These are phyloP conservation scores for Eupleurogrammus muticus DNA, from an alignment of 2,797 vertebrate species.

Conservation along the genomic window DNA sequence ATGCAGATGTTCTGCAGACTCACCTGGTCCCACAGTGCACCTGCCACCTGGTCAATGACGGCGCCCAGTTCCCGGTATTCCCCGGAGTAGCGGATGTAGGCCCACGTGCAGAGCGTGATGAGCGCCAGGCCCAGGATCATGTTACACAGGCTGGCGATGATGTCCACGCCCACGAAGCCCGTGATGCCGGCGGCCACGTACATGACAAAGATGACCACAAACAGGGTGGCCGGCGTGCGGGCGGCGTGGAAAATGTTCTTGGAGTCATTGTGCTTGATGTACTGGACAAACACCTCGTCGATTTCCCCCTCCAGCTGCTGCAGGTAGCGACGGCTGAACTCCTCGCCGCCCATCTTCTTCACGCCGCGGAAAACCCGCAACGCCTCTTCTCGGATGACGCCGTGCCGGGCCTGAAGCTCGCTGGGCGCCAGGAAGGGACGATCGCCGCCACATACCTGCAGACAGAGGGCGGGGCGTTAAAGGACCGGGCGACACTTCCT, in stretches of 20 bases:
- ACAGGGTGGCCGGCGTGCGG: constrained; percentile 97
- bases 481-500: no score
- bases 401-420: constrained; percentile 92
- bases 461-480: not conserved
- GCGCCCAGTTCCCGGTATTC: constrained; percentile 97
- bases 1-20: no score
- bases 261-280: constrained; percentile 99
- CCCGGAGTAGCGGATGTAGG: constrained; percentile 98
- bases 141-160: constrained; percentile 98
- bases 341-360: constrained; percentile 99
- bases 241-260: constrained; percentile 99
- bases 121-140: constrained; percentile 98
- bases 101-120: constrained; percentile 98
- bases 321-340: constrained; percentile 97
- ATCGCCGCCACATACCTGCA: constrained; percentile 94
- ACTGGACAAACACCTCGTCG: constrained; percentile 97
- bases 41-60: constrained; percentile 98
- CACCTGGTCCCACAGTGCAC: constrained; percentile 99
- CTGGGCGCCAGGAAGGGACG: constrained; percentile 94
- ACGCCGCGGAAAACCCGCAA: constrained; percentile 92
- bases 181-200: constrained; percentile 97
- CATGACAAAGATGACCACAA: constrained; percentile 98
- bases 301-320: constrained; percentile 95
- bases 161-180: constrained; percentile 96
- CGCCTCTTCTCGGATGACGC: constrained; percentile 90